Evolutionary conservation across 2,113 vertebrate species (phyloP), one percentile per base, ranked within the genome.

Genomic region (Eubucco bourcierii): DNA sequence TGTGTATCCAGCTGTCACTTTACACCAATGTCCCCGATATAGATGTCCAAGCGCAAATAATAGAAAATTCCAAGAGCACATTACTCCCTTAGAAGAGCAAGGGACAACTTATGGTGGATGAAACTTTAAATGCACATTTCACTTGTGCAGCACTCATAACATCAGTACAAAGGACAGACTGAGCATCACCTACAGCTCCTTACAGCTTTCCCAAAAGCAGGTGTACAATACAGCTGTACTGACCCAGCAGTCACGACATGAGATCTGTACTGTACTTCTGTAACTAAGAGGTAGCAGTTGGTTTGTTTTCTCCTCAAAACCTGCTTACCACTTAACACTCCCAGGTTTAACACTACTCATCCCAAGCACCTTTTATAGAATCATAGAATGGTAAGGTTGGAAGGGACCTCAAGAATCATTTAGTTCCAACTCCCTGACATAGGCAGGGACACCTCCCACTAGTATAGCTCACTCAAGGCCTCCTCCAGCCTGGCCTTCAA

Each of bases 1-100:
- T 31, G 64, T 29, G 53, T n/a, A 94, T 80, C 83, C 80, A 91
- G 23, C 85, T 88, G 88, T 56, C 68, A 80, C 80, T 74, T 44
- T 33, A 53, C 80, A 93, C 53, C 72, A 80, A 52, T 33, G 53
- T 66, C 59, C 20, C 74, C 6, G 47, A 81, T 76, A 84, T 25
- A 91, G 56, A 77, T 29, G 53, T 85, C 81, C 76, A 70, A 80
- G 60, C 46, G 25, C 60, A 80, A 70, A 29, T 24, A 86, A 78
- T 50, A 76, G 47, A 80, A 80, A 91, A 80, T 24, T 59, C 41
- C 81, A 50, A 55, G 46, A 59, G 28, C n/a, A 46, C 0, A 1
- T 60, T 61, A 16, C 27, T 65, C 50, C n/a, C 46, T 52, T 46
- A 72, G 71, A 34, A 94, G n/a, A 70, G 29, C 12, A 73, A 87